Evolutionary conservation across 2,113 vertebrate genomes (phyloP), one percentile per base, ranked within the genome.

Genomic region (Aegithalos caudatus): DNA sequence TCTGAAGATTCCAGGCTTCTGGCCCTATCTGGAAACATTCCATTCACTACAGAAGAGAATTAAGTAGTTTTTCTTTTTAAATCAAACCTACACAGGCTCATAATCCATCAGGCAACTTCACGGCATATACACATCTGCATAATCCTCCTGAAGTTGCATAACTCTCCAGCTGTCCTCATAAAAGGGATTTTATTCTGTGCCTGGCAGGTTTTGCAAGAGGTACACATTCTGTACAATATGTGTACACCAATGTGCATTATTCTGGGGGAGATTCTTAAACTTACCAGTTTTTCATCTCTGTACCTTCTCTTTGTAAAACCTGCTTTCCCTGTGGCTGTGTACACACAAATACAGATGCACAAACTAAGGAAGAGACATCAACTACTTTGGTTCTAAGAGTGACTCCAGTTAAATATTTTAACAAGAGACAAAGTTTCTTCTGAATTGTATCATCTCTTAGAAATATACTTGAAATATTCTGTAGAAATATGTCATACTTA

Each of bases 161-260:
- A 97, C 95, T 97, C 92, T 97, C 96, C 97, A 97, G 97, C 96
- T 98, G 97, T 97, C 96, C 97, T 90, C 93, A 15, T 90, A 57
- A 90, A 61, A 92, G 88, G 94, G 96, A 92, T 97, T 97, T 95
- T 84, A 44, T 56, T 84, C 95, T 82, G 87, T 70, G 94, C 96
- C 97, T 97, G 97, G 89, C 96, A 94, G 85, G 92, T 96, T 95
- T 95, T 92, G 90, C 80, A 94, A 94, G 71, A 84, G 67, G 69
- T 67, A 28, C 66, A 64, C 5, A 62, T 80, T 91, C 45, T 86
- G 45, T 15, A 62, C 73, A 40, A 58, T 93, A 25, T 18, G 9
- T 31, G 5, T 24, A 56, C 33, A 78, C 72, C 1, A 0, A 42
- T 90, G 82, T 57, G 25, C 1, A 0, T 84, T 79, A 76, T 88